Evolutionary conservation across 1,140 invertebrate species (phyloP).

Genomic region (Nasonia vitripennis): DNA sequence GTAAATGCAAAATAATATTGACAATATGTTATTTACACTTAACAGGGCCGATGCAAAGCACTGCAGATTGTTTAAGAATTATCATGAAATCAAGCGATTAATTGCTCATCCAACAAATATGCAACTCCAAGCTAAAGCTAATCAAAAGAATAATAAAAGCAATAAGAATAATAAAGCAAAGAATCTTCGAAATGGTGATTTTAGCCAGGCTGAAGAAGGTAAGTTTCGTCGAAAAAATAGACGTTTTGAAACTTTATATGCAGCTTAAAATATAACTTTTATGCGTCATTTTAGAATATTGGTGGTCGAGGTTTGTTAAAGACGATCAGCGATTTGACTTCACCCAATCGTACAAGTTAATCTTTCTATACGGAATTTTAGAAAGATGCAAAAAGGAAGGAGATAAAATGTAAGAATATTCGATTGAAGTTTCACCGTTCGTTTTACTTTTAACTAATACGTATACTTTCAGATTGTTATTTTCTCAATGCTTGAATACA

Average conservation of each 20-base stretch:
- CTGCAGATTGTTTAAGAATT: constrained; percentile 28
- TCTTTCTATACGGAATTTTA: constrained; percentile 89
- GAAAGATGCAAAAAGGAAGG: constrained; percentile 90
- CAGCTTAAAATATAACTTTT: not conserved
- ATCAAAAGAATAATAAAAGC: not conserved
- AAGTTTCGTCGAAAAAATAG: not conserved
- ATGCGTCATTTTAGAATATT: constrained; percentile 56
- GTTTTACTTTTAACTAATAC: constrained; percentile 27
- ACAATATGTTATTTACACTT: constrained; percentile 6
- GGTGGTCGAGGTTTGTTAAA: constrained; percentile 76
- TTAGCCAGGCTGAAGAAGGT: not conserved
- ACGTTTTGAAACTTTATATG: not conserved
- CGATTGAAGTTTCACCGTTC: not conserved
- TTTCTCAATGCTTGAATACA: constrained; percentile 93
- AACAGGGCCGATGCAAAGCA: not conserved
- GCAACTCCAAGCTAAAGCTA: not conserved
- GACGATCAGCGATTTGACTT: constrained; percentile 76
- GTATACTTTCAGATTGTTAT: constrained; percentile 82
- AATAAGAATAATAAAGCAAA: no score
- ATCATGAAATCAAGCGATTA: constrained; percentile 37
- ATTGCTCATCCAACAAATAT: constrained; percentile 35
- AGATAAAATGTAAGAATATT: constrained; percentile 89
- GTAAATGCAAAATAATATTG: not conserved
- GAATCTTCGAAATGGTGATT: not conserved
- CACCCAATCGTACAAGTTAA: constrained; percentile 85